phyloP scores from a whole-genome alignment of 2,113 vertebrate genomes.

The Zosterops borbonicus region DNA sequence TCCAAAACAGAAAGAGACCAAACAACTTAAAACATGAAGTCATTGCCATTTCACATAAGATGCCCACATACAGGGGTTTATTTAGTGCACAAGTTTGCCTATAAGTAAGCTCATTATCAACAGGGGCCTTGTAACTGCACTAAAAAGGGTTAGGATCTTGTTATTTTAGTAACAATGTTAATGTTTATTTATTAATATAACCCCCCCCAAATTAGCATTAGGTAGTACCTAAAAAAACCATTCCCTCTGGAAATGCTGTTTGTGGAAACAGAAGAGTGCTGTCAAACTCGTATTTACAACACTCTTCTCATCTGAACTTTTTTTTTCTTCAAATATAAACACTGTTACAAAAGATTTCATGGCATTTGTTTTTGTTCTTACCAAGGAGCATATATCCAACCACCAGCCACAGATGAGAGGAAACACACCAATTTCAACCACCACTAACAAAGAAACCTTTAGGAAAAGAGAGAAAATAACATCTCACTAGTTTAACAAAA shows the following conservation, averaged over 20 bases:
- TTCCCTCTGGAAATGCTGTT: background rate
- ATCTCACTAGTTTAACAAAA: background rate
- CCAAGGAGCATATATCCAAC: slow-evolving; percentile 97
- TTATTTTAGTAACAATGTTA: background rate
- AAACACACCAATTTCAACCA: slow-evolving; percentile 96
- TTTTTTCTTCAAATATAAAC: background rate
- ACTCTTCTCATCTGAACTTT: background rate
- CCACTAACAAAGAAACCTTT: slow-evolving; percentile 93
- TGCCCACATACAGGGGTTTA: background rate
- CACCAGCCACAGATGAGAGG: slow-evolving; percentile 98
- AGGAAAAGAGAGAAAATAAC: background rate
- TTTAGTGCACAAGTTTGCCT: background rate
- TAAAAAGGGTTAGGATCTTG: background rate
- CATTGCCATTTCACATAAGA: background rate
- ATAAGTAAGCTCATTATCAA: background rate
- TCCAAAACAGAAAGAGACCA: background rate
- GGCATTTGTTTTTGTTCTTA: slow-evolving; percentile 63
- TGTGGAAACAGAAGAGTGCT: background rate
- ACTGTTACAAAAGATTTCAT: background rate
- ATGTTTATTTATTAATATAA: background rate
- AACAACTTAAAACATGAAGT: background rate
- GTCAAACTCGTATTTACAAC: background rate
- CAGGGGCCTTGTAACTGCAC: background rate
- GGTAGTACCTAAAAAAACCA: background rate
- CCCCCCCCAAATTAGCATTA: background rate